Percentiles rank a stretch among this genome's conserved stretches.
These are phyloP conservation scores for Psettodes erumei DNA, from an alignment of 2,113 vertebrate genomes.

Conservation along the genomic window DNA sequence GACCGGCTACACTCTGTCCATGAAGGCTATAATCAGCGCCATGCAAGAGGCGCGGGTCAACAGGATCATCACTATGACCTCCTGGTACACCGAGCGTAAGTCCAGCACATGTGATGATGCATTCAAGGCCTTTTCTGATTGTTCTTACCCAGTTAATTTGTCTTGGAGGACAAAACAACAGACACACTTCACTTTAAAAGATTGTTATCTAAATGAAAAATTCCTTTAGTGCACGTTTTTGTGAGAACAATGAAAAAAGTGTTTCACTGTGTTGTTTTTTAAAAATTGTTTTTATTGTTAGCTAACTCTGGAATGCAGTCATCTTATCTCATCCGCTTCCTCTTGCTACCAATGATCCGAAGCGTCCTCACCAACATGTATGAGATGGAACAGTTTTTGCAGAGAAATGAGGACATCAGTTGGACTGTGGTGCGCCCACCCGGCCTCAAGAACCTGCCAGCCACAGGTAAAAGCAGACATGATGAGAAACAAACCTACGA, in stretches of 20 bases:
- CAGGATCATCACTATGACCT: conserved; percentile 84
- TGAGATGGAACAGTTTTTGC: conserved; percentile 83
- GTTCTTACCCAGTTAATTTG: neutral
- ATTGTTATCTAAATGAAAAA: neutral
- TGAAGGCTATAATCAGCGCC: conserved; percentile 72
- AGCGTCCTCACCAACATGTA: conserved; percentile 84
- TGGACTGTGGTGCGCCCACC: conserved; percentile 86
- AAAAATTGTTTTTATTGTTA: conserved; percentile 42
- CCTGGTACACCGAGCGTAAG: conserved; percentile 87
- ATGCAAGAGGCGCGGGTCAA: conserved; percentile 80
- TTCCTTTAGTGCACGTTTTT: neutral
- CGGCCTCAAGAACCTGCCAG: conserved; percentile 80
- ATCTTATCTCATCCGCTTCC: conserved; percentile 78
- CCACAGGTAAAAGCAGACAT: conserved; percentile 75
- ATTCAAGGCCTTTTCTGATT: neutral
- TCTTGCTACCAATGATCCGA: conserved; percentile 84
- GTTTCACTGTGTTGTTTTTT: neutral
- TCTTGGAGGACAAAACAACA: no score
- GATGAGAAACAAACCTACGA: neutral
- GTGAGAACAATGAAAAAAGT: neutral
- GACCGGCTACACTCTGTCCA: conserved; percentile 82
- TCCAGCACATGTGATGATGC: conserved; percentile 17
- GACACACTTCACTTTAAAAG: neutral
- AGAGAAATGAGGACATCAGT: conserved; percentile 77
- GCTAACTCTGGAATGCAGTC: conserved; percentile 78